Evolutionary conservation across 2,113 vertebrate species (phyloP).

Genomic region (Entomyzon cyanotis): DNA sequence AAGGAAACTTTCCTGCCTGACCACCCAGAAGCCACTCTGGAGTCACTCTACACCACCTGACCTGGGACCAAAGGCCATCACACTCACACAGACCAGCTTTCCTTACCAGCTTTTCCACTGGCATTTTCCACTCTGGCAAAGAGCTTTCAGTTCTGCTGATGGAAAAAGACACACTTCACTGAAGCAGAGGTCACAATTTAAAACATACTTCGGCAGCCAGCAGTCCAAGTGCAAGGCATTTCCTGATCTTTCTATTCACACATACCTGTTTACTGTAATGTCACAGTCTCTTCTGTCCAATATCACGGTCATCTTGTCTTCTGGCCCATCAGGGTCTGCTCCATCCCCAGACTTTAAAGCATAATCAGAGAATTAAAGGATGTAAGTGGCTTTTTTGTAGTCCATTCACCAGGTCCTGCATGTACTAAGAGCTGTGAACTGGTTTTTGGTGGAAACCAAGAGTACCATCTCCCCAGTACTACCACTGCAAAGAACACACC

Average conservation of each 20-base stretch:
- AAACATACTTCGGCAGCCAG: not conserved
- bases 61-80: not conserved
- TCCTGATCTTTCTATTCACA: not conserved
- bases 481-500: not conserved
- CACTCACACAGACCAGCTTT: not conserved
- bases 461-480: not conserved
- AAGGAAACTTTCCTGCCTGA: not conserved
- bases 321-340: not conserved
- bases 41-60: not conserved
- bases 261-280: not conserved
- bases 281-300: not conserved
- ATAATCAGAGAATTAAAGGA: not conserved
- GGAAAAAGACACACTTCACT: not conserved
- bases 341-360: not conserved
- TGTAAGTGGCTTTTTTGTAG: not conserved
- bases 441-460: not conserved
- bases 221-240: not conserved
- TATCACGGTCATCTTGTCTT: not conserved
- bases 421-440: not conserved
- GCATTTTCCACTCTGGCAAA: not conserved
- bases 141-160: not conserved
- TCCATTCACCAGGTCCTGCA: not conserved
- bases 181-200: not conserved
- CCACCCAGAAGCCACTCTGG: not conserved
- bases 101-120: not conserved